Evolutionary conservation across 2,797 vertebrate species (phyloP), one percentile per base, ranked within the genome.

Genomic region (Gadopsis marmoratus): DNA sequence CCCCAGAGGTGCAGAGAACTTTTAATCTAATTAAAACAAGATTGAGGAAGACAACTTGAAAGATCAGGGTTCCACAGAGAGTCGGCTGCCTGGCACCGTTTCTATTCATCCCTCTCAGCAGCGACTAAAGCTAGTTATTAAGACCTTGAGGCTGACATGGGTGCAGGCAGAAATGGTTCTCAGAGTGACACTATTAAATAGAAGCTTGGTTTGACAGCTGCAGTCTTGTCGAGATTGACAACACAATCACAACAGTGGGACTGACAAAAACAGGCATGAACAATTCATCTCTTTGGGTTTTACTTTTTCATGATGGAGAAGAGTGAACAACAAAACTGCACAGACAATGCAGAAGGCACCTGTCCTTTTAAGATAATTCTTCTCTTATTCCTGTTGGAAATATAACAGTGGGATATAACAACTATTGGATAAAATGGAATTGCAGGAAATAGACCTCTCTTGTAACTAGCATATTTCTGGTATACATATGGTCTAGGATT

Each of bases 21-120:
- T 93, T 93, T 89, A 90, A 94, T 92, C 86, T 85, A 94, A 96
- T 94, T 93, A 94, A 94, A 93, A 86, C 76, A 75, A 88, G 74
- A 74, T 75, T 56, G 69, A 82, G 86, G 84, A 76, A 91, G 91
- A 93, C 86, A 84, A 89, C 79, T 86, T 90, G 85, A 89, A 90
- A 91, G 91, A 93, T 93, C 90, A 92, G 85, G 73, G 74, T 81
- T 71, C 82, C 87, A 84, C 43, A 51, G 82, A 88, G 80, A 90
- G 79, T 50, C 29, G 1, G 71, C 76, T 76, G 90, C 83, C 77
- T 64, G 73, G 76, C 82, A 75, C 61, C 63, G 45, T 66, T 23
- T 47, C 84, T 54, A 76, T 73, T 85, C 78, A 89, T 84, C 87
- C 76, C 54, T 82, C 70, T 75, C 83, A 72, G 56, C 71, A 88